These are phyloP conservation scores for Zophobas morio DNA, from an alignment of 1,140 invertebrate genomes.

Conservation along the genomic window DNA sequence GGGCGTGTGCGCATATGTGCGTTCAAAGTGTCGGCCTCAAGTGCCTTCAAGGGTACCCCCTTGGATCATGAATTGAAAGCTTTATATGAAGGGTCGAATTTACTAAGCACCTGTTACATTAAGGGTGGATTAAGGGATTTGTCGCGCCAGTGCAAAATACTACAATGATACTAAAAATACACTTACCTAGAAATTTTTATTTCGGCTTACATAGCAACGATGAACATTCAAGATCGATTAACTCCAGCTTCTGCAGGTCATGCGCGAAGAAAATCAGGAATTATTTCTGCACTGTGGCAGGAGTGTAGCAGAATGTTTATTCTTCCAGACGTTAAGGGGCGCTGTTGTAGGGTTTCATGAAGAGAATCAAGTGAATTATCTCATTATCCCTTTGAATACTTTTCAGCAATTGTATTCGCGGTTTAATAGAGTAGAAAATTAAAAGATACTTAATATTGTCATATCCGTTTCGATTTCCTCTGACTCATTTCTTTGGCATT, in stretches of 20 bases:
- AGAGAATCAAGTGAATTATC: conserved; percentile 58
- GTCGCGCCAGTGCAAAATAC: conserved; percentile 16
- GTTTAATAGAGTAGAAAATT: conserved; percentile 61
- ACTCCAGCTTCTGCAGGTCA: conserved; percentile 27
- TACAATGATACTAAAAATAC: conserved; percentile 5
- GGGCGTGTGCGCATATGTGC: conserved; percentile 63
- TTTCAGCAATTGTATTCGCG: conserved; percentile 59
- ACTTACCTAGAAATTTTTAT: no score
- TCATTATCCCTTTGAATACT: conserved; percentile 62
- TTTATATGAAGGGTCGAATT: conserved; percentile 50
- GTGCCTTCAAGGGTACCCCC: conserved; percentile 54
- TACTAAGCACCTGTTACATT: conserved; percentile 60
- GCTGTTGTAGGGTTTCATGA: conserved; percentile 31
- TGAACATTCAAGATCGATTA: conserved; percentile 8
- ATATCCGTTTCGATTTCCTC: conserved; percentile 56
- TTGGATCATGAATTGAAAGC: conserved; percentile 53
- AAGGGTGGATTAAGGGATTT: conserved; percentile 37
- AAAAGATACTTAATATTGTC: conserved; percentile 60
- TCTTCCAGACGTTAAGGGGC: conserved; percentile 35
- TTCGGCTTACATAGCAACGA: neutral
- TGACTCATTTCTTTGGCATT: conserved; percentile 2
- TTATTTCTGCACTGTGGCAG: conserved; percentile 26
- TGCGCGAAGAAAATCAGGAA: conserved; percentile 10
- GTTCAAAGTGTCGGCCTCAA: conserved; percentile 61
- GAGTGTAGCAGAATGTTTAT: neutral